Evolutionary conservation across 2,797 vertebrate genomes (phyloP).

Genomic region (Cryptoprocta ferox): DNA sequence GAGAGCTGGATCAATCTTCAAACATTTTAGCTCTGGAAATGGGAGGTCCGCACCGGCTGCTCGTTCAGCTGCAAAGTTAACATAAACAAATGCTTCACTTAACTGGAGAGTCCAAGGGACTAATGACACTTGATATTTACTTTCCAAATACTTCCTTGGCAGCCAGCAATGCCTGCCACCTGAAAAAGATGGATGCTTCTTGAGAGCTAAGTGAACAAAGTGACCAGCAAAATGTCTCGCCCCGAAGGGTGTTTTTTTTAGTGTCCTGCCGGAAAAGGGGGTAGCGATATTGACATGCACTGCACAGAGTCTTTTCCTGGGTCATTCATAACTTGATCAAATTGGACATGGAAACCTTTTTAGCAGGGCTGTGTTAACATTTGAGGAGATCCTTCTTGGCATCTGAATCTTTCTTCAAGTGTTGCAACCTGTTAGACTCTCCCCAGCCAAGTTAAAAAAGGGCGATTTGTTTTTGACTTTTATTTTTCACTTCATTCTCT

Average conservation of each 20-base stretch:
- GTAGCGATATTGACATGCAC: not conserved
- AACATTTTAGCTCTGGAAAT: constrained; percentile 56
- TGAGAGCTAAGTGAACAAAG: not conserved
- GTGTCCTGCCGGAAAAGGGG: not conserved
- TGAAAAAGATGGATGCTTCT: not conserved
- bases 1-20: constrained; percentile 65
- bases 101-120: not conserved
- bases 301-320: not conserved
- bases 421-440: not conserved
- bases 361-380: not conserved
- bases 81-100: constrained; percentile 65
- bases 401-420: not conserved
- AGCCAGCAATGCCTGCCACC: not conserved
- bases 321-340: constrained; percentile 42
- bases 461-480: not conserved
- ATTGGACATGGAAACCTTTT: constrained; percentile 19
- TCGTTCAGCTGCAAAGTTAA: constrained; percentile 62
- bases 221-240: not conserved
- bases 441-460: not conserved
- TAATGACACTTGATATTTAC: not conserved
- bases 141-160: not conserved
- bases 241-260: not conserved
- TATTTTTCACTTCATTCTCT: not conserved
- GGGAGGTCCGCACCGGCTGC: constrained; percentile 58
- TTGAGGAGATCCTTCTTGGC: not conserved